Evolutionary conservation across 2,797 vertebrate genomes (phyloP), one percentile per base, ranked within the genome.

Genomic region (Falco berigora): DNA sequence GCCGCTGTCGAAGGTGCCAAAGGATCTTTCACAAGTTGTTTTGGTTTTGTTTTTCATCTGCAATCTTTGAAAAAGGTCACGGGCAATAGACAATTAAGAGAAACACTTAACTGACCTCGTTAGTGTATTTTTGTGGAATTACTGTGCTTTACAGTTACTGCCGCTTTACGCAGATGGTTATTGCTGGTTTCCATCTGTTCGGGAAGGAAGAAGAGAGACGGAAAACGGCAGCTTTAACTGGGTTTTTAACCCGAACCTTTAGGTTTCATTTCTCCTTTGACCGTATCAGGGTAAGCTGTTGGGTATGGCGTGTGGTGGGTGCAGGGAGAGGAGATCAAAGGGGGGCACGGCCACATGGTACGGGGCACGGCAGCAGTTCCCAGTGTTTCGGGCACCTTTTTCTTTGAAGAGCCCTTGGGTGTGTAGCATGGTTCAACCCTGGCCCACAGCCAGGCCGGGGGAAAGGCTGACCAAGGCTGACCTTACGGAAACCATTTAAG

Each of bases 171-270:
- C 96, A 96, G 95, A 94, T 97, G 93, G 91, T 92, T 96, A 88
- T 95, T 95, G 88, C 94, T 95, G 80, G 71, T 91, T 95, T 94
- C 96, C 93, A 92, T 93, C 92, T 97, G 94, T 90, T 94, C 28
- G 0, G 86, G 61, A 91, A 80, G 55, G 69, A 67, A 88, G 95
- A 92, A 80, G 85, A 91, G 86, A 89, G 94, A 14, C 12, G n/a
- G 47, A 88, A 77, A 56, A 19, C 0, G 5, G 12, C 47, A 82
- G 62, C 38, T 77, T 72, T 49, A 56, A 25, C 56, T 92, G 84
- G 34, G 36, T 49, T 95, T 94, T 89, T 66, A 52, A 81, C 46
- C 93, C 86, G 81, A 93, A 92, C 81, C 88, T 86, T 23, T 24
- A 64, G 86, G 36, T 73, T 77, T 94, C 61, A 42, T 89, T 89